Evolutionary conservation across 2,888 invertebrate genomes (phyloP), one percentile per base, ranked within the genome.

Genomic region (Homarus gammarus): DNA sequence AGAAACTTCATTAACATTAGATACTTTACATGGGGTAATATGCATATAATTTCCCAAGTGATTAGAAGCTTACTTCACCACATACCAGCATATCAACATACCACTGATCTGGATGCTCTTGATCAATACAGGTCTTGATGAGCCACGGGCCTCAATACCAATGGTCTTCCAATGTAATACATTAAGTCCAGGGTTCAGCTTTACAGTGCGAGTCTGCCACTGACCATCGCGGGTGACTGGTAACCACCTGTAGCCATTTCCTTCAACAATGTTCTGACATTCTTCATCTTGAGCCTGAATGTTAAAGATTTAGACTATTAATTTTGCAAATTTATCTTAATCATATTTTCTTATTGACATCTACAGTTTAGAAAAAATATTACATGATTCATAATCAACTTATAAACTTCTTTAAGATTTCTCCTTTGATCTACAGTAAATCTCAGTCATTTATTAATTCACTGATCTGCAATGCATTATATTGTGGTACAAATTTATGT

Each of bases 151-250:
- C 38, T 93, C 92, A 84, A 94, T 94, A 36, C 94, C 95, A 84
- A 95, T 93, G 0, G 95, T 94, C 92, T 94, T 94, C 95, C 95
- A 95, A 85, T 94, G 94, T 27, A 95, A 93, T 49, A 95, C 94
- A 93, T 95, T 95, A 82, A 94, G 93, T 1, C 95, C 95, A 1
- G 94, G 93, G 87, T 94, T 94, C 73, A 95, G 93, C 3, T 93
- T 92, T 1, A 95, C 93, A 85, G 93, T 93, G 79, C 93, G 91
- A 18, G 93, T 93, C 90, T 93, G 93, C 95, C 95, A 95, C 90
- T 94, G 93, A 2, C 94, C 94, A 89, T 94, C 94, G 27, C 93
- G 93, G 0, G 95, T 95, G 15, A 93, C 92, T 5, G 93, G 93
- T 0, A 94, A 95, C 94, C 94, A 95, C 51, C 93, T 93, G 92